Evolutionary conservation across 2,113 vertebrate species (phyloP).

Genomic region (Trematocara stigmaticum): DNA sequence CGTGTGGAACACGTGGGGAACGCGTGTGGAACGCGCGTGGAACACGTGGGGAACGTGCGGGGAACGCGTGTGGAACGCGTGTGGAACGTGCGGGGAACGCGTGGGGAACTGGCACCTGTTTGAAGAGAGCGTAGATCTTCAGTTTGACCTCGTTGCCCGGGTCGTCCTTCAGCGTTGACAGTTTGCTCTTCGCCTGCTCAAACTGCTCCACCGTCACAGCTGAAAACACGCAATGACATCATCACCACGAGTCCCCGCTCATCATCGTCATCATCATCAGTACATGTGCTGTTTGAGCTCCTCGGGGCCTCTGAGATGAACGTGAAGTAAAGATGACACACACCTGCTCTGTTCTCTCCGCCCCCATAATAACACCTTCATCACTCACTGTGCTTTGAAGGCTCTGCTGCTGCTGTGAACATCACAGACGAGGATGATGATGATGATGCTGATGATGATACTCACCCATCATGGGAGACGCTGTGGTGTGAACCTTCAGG

Average conservation of each 20-base stretch:
- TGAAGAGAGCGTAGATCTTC: constrained; percentile 89
- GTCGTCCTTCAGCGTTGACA: constrained; percentile 82
- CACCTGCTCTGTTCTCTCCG: too few relatives aligned
- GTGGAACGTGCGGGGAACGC: too few relatives aligned
- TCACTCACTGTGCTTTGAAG: too few relatives aligned
- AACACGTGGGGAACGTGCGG: accelerated
- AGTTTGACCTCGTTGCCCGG: constrained; percentile 88
- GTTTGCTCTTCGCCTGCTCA: constrained; percentile 74
- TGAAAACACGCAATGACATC: not conserved
- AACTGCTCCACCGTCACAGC: constrained; percentile 79
- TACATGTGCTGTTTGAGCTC: not conserved
- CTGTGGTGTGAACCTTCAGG: too few relatives aligned
- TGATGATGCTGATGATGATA: too few relatives aligned
- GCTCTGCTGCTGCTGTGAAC: too few relatives aligned
- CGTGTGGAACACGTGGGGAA: too few relatives aligned
- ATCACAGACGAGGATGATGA: too few relatives aligned
- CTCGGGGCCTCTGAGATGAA: accelerated
- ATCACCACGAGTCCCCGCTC: accelerated
- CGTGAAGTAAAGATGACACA: not conserved
- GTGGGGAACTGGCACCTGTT: constrained; percentile 78
- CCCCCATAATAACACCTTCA: too few relatives aligned
- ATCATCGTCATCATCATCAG: not conserved
- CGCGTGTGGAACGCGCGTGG: too few relatives aligned
- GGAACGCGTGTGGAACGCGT: not conserved
- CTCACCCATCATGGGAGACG: too few relatives aligned